phyloP scores from a whole-genome alignment of 2,113 vertebrate genomes.

The Zosterops lateralis region DNA sequence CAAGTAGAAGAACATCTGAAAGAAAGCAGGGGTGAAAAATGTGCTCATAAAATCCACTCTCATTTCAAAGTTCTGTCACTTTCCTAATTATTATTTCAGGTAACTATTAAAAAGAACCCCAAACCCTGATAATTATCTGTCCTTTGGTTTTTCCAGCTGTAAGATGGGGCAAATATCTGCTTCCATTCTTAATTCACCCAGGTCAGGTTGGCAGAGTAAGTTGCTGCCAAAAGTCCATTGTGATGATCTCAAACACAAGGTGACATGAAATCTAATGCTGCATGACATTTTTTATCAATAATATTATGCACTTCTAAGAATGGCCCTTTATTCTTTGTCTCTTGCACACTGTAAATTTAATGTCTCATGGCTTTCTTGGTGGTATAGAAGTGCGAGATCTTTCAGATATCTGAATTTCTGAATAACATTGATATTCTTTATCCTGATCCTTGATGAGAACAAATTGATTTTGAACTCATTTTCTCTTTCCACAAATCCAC shows the following conservation, averaged over 20 bases:
- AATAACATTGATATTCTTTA: background rate
- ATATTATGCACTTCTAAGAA: background rate
- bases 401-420: background rate
- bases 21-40: background rate
- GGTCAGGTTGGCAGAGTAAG: background rate
- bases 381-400: background rate
- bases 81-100: background rate
- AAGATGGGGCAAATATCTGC: background rate
- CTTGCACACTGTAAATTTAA: background rate
- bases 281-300: background rate
- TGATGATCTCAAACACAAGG: background rate
- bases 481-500: background rate
- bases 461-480: background rate
- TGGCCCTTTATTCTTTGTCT: background rate
- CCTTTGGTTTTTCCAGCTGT: background rate
- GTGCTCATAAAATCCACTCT: background rate
- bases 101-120: background rate
- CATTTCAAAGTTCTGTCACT: background rate
- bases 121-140: accelerated
- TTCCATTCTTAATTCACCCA: background rate
- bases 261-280: background rate
- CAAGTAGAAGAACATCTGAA: background rate
- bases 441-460: background rate
- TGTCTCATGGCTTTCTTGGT: background rate
- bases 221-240: background rate